These are phyloP conservation scores for Drosophila pegasa DNA, from an alignment of 2,888 invertebrate genomes.

Conservation along the genomic window DNA sequence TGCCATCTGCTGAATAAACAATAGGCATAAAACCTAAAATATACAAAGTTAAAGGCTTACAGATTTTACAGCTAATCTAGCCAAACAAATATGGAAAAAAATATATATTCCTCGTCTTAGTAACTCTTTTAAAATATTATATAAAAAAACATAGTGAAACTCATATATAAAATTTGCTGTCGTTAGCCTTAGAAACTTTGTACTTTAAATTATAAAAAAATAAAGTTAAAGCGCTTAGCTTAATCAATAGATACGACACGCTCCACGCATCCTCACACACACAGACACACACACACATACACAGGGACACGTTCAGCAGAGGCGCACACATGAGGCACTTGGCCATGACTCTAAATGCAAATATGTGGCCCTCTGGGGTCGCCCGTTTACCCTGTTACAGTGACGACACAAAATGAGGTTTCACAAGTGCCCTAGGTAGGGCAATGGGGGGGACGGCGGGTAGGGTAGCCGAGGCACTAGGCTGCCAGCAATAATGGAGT, in stretches of 20 bases:
- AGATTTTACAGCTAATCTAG: too few relatives aligned
- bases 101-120: not conserved
- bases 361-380: slow-evolving; percentile 53
- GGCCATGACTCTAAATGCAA: slow-evolving; percentile 61
- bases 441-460: too few relatives aligned
- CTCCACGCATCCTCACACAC: slow-evolving; percentile 28
- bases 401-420: slow-evolving; percentile 63
- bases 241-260: slow-evolving; percentile 63
- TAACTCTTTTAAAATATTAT: not conserved
- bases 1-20: too few relatives aligned
- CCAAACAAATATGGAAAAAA: not conserved
- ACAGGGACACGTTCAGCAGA: slow-evolving; percentile 13
- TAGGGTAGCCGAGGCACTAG: slow-evolving; percentile 17
- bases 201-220: slow-evolving; percentile 42
- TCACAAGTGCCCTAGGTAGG: slow-evolving; percentile 42
- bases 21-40: too few relatives aligned
- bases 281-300: slow-evolving; percentile 16
- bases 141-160: not conserved
- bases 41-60: not conserved
- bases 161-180: not conserved
- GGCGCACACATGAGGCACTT: slow-evolving; percentile 33
- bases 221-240: slow-evolving; percentile 39
- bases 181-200: slow-evolving; percentile 23
- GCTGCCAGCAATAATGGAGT: slow-evolving; percentile 75
- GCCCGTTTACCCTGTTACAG: slow-evolving; percentile 53